phyloP scores from a whole-genome alignment of 1,140 invertebrate species.

The Saxidomus purpurata region DNA sequence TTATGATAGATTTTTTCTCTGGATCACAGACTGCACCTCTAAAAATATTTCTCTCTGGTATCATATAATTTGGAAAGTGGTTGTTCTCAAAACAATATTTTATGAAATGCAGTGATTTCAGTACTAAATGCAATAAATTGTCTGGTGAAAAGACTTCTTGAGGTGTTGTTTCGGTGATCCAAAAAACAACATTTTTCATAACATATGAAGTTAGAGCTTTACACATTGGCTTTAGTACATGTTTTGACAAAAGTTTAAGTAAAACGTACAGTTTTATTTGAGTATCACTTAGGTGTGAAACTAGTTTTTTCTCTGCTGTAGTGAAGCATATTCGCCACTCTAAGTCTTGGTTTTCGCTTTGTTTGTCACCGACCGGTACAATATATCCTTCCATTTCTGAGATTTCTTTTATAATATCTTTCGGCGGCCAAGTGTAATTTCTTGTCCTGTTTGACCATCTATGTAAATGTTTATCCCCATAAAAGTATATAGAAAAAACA shows the following conservation, averaged over 20 bases:
- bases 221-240: too few relatives aligned
- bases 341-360: neutral
- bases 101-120: too few relatives aligned
- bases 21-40: neutral
- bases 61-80: neutral
- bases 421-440: neutral
- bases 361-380: too few relatives aligned
- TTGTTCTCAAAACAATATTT: neutral
- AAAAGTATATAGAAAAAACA: neutral
- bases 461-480: neutral
- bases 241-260: too few relatives aligned
- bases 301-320: conserved; percentile 1
- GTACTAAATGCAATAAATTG: too few relatives aligned
- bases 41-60: neutral
- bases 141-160: too few relatives aligned
- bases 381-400: neutral
- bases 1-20: neutral
- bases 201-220: too few relatives aligned
- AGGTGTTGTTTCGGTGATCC: too few relatives aligned
- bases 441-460: neutral
- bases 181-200: too few relatives aligned
- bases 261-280: conserved; percentile 22
- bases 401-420: neutral
- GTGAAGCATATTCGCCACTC: conserved; percentile 15
- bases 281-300: neutral